These are phyloP conservation scores for Osmerus mordax DNA, from an alignment of 2,113 vertebrate genomes.

Conservation along the genomic window DNA sequence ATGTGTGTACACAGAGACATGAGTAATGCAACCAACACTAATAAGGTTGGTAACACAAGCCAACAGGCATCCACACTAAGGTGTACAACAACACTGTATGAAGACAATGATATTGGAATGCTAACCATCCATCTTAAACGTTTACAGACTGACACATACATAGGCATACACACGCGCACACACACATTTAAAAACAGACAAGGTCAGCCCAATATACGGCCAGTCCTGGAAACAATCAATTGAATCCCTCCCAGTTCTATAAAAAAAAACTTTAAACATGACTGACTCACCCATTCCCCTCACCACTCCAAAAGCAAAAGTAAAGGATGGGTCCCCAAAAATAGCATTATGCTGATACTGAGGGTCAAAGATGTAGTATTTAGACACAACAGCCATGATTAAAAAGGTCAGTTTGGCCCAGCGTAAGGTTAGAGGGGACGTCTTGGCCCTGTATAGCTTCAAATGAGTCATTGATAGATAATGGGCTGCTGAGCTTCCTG, in stretches of 20 bases:
- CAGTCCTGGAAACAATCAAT: constrained; percentile 17
- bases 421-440: too few species aligned
- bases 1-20: constrained; percentile 1
- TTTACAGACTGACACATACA: background rate
- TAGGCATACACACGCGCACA: background rate
- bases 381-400: background rate
- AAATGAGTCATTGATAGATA: too few species aligned
- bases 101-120: background rate
- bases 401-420: too few species aligned
- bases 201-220: background rate
- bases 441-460: too few species aligned
- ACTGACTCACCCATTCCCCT: background rate
- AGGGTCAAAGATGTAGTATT: background rate
- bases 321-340: background rate
- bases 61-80: background rate
- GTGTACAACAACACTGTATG: background rate
- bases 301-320: too few species aligned
- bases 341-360: background rate
- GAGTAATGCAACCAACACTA: constrained; percentile 19
- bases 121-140: background rate
- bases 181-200: background rate
- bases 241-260: background rate
- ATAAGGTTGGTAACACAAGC: background rate
- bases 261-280: constrained; percentile 3
- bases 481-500: too few species aligned